Percentiles rank a stretch among this genome's conserved stretches.
Conservation (phyloP, 2,888 invertebrate species). For the Latheticus oryzae region DNA sequence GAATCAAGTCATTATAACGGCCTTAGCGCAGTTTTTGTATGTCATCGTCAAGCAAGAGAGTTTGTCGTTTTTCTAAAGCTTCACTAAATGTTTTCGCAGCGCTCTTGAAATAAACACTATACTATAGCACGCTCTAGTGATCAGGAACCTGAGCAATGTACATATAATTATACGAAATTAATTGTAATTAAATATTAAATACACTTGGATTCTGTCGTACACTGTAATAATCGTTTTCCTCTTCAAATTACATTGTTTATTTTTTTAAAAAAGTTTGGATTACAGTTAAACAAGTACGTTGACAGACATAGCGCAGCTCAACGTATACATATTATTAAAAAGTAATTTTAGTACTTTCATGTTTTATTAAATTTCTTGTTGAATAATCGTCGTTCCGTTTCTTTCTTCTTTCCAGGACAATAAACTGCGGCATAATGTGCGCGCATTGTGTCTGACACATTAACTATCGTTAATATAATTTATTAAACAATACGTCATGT, state of each 20-base stretch:
- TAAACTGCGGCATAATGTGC: slow-evolving; percentile 24
- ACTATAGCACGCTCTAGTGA: slow-evolving; percentile 54
- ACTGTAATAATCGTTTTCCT: slow-evolving; percentile 56
- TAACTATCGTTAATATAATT: slow-evolving; percentile 44
- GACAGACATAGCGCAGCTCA: slow-evolving; percentile 38
- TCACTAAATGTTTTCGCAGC: slow-evolving; percentile 56
- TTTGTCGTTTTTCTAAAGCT: slow-evolving; percentile 19
- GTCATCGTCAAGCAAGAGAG: slow-evolving; percentile 2
- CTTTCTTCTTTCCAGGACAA: slow-evolving; percentile 36
- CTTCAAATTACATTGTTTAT: slow-evolving; percentile 56
- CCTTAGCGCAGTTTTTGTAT: slow-evolving; percentile 6
- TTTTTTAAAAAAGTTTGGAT: slow-evolving; percentile 48
- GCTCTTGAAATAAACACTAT: slow-evolving; percentile 55
- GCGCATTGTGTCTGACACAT: slow-evolving; percentile 34
- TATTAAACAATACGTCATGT: slow-evolving; percentile 47
- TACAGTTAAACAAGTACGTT: slow-evolving; percentile 43
- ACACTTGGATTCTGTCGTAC: slow-evolving; percentile 53
- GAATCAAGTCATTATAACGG: slow-evolving; percentile 32
- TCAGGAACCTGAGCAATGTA: slow-evolving; percentile 53
- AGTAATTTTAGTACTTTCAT: slow-evolving; percentile 51
- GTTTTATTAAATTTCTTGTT: slow-evolving; percentile 44
- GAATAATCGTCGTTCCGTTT: slow-evolving; percentile 42
- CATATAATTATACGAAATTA: slow-evolving; percentile 56
- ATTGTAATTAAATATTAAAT: slow-evolving; percentile 58
- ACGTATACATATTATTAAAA: slow-evolving; percentile 51